Base-by-base conservation (phyloP, 2,797 vertebrate genomes). In the Huso huso region DNA sequence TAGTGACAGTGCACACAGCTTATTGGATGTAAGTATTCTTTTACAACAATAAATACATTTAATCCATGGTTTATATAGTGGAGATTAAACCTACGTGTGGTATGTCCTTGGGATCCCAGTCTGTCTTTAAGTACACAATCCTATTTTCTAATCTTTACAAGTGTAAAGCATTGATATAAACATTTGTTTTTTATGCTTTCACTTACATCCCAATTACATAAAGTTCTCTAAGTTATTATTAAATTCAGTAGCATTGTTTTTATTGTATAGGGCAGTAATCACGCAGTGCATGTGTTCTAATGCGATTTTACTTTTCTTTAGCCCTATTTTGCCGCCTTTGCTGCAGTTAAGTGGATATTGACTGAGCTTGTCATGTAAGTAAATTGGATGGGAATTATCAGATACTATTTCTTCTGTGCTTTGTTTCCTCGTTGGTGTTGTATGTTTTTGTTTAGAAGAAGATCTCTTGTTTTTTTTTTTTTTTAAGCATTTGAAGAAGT, bases 321-420 rank as follows among this genome's bases (percentile, higher is more conserved):
- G 97, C 97, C 96, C 63, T 98, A 97, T 80, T 93, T 95, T 73
- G 90, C 95, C 74, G 86, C 95, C 81, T 90, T 95, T 76, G 91
- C 94, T 55, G 91, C 90, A 64, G 81, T 93, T 70, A 98, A 95
- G 83, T 98, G 95, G 95, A 92, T 98, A 81, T 86, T 97, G 84
- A 95, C 94, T 10, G 94, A 99, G 81, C 87, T 98, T 72, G 88
- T 97, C 87, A 86, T 97, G 97, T 99, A 94, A 98, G 96, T 87
- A 80, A 70, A 72, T 73, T 74, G 72, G 57, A 77, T 18, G 15
- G 72, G 57, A 77, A 55, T 51, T 51, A 63, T 48, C 73, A 10
- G 1, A 73, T 1, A 65, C 76, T 74, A 74, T 48, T 73, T 0
- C 65, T 49, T 63, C 62, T 72, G 6, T 52, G 48, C 66, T 64